phyloP scores from a whole-genome alignment of 2,888 invertebrate species.

The Calameuta pallipes region DNA sequence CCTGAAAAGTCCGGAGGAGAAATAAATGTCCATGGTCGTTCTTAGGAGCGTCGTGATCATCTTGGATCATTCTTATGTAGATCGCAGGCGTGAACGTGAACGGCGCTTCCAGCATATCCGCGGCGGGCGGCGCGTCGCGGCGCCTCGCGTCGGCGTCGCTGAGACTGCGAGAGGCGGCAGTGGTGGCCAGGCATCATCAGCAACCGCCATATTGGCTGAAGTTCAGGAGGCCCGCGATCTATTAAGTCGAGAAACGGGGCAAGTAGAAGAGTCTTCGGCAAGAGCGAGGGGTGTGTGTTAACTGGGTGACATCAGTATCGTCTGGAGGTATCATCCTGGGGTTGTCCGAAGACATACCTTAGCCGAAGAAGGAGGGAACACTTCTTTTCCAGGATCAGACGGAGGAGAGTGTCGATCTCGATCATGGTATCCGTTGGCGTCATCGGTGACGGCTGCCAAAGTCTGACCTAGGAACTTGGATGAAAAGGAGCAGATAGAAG shows the following conservation, averaged over 20 bases:
- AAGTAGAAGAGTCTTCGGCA: constrained; percentile 1
- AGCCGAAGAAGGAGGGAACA: neutral
- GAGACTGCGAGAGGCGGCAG: constrained; percentile 42
- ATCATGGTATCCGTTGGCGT: neutral
- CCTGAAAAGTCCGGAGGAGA: neutral
- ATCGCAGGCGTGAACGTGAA: constrained; percentile 35
- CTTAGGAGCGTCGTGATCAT: neutral
- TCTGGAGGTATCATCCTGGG: neutral
- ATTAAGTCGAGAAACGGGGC: constrained; percentile 2
- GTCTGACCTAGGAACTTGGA: neutral
- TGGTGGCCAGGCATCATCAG: constrained; percentile 53
- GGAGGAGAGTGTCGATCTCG: neutral
- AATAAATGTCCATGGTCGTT: neutral
- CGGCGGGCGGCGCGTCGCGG: constrained; percentile 47
- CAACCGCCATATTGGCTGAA: constrained; percentile 57
- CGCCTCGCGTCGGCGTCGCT: constrained; percentile 53
- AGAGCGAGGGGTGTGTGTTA: neutral
- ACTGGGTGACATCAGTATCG: neutral
- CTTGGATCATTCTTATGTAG: constrained; percentile 51
- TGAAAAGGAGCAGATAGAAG: neutral
- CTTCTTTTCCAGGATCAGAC: neutral
- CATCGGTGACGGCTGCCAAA: neutral
- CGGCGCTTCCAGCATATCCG: constrained; percentile 37
- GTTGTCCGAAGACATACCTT: neutral
- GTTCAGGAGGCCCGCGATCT: constrained; percentile 23